Evolutionary conservation across 2,888 invertebrate species (phyloP).

Genomic region (Agrotis exclamationis): DNA sequence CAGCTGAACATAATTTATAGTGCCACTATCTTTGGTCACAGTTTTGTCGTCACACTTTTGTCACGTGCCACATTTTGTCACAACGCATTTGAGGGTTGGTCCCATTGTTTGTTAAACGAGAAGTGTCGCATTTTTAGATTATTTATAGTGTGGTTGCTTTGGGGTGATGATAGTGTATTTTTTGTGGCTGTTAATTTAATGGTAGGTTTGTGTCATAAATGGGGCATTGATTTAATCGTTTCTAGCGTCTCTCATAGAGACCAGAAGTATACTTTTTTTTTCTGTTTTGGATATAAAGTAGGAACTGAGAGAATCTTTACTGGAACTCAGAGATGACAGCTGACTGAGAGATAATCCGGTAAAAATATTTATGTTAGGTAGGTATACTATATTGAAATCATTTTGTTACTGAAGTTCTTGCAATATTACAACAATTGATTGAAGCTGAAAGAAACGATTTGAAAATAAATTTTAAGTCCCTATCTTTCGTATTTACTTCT

Average conservation of each 20-base stretch:
- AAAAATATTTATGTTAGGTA: too few relatives aligned
- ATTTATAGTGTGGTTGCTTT: conserved; percentile 42
- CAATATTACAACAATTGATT: too few relatives aligned
- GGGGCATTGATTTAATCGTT: not conserved
- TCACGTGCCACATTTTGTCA: conserved; percentile 57
- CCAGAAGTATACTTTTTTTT: too few relatives aligned
- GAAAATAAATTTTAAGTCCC: too few relatives aligned
- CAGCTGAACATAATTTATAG: conserved; percentile 53
- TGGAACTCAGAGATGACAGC: too few relatives aligned
- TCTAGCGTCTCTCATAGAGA: not conserved
- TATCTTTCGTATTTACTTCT: too few relatives aligned
- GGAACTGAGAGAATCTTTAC: too few relatives aligned
- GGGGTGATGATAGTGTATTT: conserved; percentile 1
- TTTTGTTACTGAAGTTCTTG: too few relatives aligned
- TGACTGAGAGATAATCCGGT: too few relatives aligned
- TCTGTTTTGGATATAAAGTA: too few relatives aligned
- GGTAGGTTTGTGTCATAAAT: conserved; percentile 9
- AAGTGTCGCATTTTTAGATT: conserved; percentile 41
- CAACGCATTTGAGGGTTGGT: conserved; percentile 45
- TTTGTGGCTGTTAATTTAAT: not conserved
- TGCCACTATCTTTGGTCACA: conserved; percentile 55
- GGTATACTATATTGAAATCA: too few relatives aligned
- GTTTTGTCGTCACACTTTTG: conserved; percentile 57
- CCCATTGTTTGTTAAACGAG: conserved; percentile 50
- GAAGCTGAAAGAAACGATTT: too few relatives aligned